Evolutionary conservation across 2,113 vertebrate species (phyloP).

Genomic region (Agapornis roseicollis): DNA sequence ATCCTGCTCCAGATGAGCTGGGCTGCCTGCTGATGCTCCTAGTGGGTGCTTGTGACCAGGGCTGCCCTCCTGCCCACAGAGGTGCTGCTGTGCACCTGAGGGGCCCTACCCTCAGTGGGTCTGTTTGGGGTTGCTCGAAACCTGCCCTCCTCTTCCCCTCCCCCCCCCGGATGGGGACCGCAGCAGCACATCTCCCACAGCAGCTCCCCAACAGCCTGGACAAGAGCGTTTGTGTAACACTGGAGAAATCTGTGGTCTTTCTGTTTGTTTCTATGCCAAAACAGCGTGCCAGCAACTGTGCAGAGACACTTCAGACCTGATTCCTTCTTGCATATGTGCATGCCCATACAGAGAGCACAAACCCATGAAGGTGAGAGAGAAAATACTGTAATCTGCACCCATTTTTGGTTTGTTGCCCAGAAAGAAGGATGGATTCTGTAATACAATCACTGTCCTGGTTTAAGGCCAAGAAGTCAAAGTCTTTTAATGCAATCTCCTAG

Average conservation of each 20-base stretch:
- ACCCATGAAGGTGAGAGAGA: neutral
- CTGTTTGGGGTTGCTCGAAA: neutral
- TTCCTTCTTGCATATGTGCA: accelerated
- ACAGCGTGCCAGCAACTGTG: neutral
- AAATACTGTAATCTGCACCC: neutral
- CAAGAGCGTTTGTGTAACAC: accelerated
- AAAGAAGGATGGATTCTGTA: neutral
- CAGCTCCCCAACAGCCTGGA: neutral
- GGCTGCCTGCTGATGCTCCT: neutral
- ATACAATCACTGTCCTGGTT: neutral
- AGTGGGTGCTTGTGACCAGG: accelerated
- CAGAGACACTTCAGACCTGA: neutral
- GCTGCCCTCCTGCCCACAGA: neutral
- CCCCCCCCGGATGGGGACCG: accelerated
- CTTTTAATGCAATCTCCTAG: neutral
- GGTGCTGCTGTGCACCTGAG: neutral
- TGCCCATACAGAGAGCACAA: neutral
- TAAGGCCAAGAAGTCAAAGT: neutral
- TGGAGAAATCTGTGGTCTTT: neutral
- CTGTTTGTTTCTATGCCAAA: neutral
- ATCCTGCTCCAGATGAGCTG: neutral
- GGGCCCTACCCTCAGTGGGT: neutral
- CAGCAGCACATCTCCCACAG: accelerated
- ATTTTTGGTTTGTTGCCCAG: neutral
- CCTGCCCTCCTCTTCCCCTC: no score